A percentile compares a stretch with the other conserved stretches of the same genome.
phyloP scores from a whole-genome alignment of 2,797 vertebrate species.

The Gambelia wislizenii region DNA sequence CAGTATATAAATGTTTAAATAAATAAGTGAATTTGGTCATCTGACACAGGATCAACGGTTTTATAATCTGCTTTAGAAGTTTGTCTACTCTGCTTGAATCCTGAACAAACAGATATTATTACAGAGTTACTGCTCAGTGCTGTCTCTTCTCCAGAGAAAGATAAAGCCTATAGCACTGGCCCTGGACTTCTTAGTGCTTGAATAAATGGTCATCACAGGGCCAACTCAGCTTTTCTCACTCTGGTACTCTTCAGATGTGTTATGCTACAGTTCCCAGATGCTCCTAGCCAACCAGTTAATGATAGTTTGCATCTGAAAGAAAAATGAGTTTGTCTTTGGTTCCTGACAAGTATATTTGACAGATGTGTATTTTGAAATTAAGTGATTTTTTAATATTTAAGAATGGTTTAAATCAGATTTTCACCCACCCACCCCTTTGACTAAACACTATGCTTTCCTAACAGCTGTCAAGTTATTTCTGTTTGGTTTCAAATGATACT shows the following conservation, averaged over 20 bases:
- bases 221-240: neutral
- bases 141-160: no score
- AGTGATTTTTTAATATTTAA: neutral
- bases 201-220: neutral
- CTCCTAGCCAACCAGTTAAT: neutral
- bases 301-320: neutral
- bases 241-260: neutral
- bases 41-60: neutral
- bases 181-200: neutral
- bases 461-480: neutral
- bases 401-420: neutral
- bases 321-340: neutral
- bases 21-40: neutral
- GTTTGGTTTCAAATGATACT: slow-evolving; percentile 32
- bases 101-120: no score
- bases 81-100: neutral
- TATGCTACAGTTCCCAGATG: neutral
- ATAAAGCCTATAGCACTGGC: neutral
- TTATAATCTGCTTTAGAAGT: neutral
- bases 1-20: neutral
- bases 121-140: neutral
- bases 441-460: neutral
- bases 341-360: neutral
- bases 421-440: neutral
- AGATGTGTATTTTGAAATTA: slow-evolving; percentile 16